These are phyloP conservation scores for Clarias macrocephalus DNA, from an alignment of 2,113 vertebrate species.

Conservation along the genomic window DNA sequence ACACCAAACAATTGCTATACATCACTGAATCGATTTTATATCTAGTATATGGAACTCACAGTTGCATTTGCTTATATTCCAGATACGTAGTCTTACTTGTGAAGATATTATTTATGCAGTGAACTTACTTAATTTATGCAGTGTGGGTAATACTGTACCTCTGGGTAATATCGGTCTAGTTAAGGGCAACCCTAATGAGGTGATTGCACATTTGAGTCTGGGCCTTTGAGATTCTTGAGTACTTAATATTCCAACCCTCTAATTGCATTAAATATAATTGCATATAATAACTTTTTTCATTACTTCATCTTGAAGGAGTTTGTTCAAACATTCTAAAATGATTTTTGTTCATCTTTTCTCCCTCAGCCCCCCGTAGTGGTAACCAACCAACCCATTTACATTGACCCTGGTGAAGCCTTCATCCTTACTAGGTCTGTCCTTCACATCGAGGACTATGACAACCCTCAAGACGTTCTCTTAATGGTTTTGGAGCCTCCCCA, in stretches of 20 bases:
- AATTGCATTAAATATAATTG: neutral
- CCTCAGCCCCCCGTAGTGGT: slow-evolving; percentile 82
- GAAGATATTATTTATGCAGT: neutral
- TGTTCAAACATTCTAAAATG: neutral
- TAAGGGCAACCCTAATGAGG: neutral
- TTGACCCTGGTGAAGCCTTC: slow-evolving; percentile 69
- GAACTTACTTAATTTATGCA: neutral
- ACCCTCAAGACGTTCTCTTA: slow-evolving; percentile 82
- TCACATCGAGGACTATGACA: slow-evolving; percentile 84
- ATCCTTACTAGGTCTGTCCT: slow-evolving; percentile 77
- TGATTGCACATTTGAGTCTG: neutral
- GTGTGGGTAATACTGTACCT: neutral
- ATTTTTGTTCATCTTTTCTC: neutral
- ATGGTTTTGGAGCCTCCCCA: slow-evolving; percentile 79
- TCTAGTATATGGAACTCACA: no score
- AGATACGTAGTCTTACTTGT: neutral
- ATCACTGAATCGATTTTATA: no score
- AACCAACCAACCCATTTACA: slow-evolving; percentile 72
- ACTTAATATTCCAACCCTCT: neutral
- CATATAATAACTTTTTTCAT: neutral
- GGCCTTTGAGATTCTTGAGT: neutral
- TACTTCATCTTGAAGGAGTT: neutral
- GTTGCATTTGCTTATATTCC: neutral
- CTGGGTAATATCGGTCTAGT: neutral
- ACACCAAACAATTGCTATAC: no score